Evolutionary conservation across 2,797 vertebrate genomes (phyloP).

Genomic region (Nyctibius grandis): DNA sequence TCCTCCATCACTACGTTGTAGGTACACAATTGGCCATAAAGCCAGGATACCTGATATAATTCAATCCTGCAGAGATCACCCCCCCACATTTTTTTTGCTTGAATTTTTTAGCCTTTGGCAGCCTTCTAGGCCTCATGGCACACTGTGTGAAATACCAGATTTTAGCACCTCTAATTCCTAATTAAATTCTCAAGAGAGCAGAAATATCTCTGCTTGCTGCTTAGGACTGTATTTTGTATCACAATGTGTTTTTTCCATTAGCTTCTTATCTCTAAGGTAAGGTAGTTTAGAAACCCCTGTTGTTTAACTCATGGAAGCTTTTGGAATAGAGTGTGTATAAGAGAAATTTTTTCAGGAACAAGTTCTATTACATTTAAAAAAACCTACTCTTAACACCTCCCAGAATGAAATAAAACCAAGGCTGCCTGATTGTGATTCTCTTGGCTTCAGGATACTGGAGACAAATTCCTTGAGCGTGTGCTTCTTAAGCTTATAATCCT

Average conservation of each 20-base stretch:
- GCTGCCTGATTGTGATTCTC: neutral
- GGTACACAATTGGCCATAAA: neutral
- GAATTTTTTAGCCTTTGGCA: neutral
- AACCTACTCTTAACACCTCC: neutral
- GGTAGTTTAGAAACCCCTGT: neutral
- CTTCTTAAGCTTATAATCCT: constrained; percentile 28
- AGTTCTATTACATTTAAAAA: neutral
- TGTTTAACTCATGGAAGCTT: neutral
- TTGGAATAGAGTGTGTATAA: neutral
- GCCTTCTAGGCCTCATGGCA: neutral
- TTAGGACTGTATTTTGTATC: neutral
- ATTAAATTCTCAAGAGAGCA: neutral
- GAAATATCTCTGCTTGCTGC: neutral
- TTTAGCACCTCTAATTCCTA: neutral
- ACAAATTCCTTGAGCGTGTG: neutral
- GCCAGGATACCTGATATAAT: neutral
- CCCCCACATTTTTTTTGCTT: neutral
- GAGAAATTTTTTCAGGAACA: neutral
- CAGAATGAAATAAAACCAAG: neutral
- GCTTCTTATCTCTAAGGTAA: neutral
- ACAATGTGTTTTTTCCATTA: neutral
- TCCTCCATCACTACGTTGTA: neutral
- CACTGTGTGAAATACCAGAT: neutral
- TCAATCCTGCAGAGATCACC: neutral
- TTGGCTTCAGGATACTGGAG: neutral